phyloP scores from a whole-genome alignment of 2,888 invertebrate species.

The Cactoblastis cactorum region DNA sequence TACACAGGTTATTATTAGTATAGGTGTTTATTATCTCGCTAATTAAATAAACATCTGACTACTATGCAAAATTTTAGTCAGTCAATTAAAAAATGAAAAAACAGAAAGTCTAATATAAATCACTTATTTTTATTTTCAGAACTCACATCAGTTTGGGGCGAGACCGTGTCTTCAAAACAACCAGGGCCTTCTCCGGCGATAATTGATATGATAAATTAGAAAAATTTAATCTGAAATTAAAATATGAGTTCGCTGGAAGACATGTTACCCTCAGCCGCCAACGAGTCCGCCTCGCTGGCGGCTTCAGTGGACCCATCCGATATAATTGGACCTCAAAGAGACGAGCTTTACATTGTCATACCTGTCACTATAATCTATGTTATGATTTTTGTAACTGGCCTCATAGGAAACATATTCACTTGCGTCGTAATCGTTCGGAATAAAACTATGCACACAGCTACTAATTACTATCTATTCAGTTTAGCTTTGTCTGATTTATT shows the following conservation, averaged over 20 bases:
- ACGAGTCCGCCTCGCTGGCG: conserved; percentile 2
- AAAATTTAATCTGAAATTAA: neutral
- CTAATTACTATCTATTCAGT: conserved; percentile 91
- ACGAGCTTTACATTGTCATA: conserved; percentile 81
- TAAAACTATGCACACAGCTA: conserved; percentile 90
- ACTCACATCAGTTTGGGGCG: neutral
- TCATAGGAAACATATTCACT: conserved; percentile 90
- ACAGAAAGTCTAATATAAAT: neutral
- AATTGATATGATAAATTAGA: neutral
- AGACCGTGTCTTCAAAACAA: neutral
- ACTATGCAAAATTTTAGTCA: too few species aligned
- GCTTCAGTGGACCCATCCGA: conserved; percentile 43
- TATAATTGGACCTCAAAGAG: conserved; percentile 69
- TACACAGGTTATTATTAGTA: too few species aligned
- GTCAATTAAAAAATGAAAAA: too few species aligned
- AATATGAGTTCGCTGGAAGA: conserved; percentile 22
- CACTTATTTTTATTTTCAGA: neutral
- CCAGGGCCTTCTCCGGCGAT: neutral
- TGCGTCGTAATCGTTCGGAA: conserved; percentile 91
- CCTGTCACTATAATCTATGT: conserved; percentile 88
- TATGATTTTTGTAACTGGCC: conserved; percentile 87
- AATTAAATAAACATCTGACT: too few species aligned
- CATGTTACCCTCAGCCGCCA: conserved; percentile 20
- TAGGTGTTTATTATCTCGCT: too few species aligned
- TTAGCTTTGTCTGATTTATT: conserved; percentile 91